Conservation (phyloP, 1,140 invertebrate species). For the Eumeta japonica region DNA sequence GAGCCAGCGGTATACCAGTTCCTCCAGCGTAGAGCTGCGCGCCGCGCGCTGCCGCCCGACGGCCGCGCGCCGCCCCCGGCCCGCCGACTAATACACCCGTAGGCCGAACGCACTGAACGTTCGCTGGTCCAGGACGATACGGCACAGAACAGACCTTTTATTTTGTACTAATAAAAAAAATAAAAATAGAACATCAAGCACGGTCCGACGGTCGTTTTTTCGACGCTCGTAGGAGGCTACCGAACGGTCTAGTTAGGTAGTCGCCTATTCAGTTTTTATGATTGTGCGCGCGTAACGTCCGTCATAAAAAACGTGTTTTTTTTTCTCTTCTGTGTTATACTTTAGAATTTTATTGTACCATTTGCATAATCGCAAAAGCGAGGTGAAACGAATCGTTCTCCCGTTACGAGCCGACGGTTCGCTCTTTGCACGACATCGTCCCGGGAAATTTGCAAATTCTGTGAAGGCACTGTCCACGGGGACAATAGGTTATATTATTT, state of each 20-base stretch:
- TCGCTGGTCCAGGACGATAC: constrained; percentile 10
- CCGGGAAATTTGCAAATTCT: neutral
- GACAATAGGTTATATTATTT: neutral
- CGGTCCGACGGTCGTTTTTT: constrained; percentile 24
- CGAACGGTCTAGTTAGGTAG: constrained; percentile 34
- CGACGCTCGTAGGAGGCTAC: constrained; percentile 33
- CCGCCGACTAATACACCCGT: too few relatives aligned
- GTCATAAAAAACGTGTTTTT: constrained; percentile 38
- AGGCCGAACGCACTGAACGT: constrained; percentile 2
- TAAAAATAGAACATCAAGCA: too few relatives aligned
- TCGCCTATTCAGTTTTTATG: constrained; percentile 34
- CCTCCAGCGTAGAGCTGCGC: constrained; percentile 50
- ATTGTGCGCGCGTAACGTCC: constrained; percentile 31
- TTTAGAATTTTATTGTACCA: constrained; percentile 48
- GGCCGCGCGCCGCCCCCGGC: neutral
- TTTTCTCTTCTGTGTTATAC: constrained; percentile 41
- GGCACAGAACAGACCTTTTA: too few relatives aligned
- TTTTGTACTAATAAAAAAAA: too few relatives aligned
- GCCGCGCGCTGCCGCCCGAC: constrained; percentile 6
- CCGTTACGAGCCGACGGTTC: neutral
- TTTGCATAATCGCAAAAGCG: constrained; percentile 52
- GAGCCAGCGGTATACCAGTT: constrained; percentile 56
- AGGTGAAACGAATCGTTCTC: constrained; percentile 27
- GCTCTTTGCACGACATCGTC: neutral
- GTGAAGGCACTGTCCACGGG: neutral